Evolutionary conservation across 2,888 invertebrate species (phyloP).

Genomic region (Eupithecia pulchellata): DNA sequence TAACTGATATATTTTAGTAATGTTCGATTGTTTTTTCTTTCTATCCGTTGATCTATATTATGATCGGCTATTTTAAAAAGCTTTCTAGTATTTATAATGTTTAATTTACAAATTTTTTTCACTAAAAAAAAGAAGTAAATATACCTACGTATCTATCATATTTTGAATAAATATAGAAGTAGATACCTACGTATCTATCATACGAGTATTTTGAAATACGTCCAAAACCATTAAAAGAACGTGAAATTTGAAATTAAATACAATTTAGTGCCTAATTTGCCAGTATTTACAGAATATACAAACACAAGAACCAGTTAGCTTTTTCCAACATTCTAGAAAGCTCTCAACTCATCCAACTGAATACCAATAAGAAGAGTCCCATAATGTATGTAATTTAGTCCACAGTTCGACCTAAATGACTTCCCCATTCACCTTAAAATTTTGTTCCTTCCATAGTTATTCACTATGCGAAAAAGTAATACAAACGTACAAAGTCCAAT

Average conservation of each 20-base stretch:
- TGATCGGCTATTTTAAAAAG: background rate
- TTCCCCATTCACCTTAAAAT: background rate
- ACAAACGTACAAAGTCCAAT: background rate
- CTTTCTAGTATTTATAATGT: background rate
- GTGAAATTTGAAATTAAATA: too few species aligned
- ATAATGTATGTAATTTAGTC: background rate
- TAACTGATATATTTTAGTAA: constrained; percentile 11
- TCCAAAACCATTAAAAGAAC: too few species aligned
- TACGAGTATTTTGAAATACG: too few species aligned
- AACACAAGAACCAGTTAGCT: background rate
- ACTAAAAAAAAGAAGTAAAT: too few species aligned
- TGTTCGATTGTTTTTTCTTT: background rate
- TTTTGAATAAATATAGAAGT: too few species aligned
- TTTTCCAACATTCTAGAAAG: background rate
- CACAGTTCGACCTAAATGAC: background rate
- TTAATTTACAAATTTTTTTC: background rate
- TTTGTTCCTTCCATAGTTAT: background rate
- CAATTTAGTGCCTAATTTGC: too few species aligned
- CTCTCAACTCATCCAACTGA: background rate
- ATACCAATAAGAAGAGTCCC: background rate
- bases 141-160: too few species aligned
- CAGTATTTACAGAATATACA: too few species aligned
- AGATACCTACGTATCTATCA: too few species aligned
- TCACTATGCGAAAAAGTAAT: background rate
- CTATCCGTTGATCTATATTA: background rate